Conservation (phyloP, 2,113 vertebrate genomes). For the Eira barbara region DNA sequence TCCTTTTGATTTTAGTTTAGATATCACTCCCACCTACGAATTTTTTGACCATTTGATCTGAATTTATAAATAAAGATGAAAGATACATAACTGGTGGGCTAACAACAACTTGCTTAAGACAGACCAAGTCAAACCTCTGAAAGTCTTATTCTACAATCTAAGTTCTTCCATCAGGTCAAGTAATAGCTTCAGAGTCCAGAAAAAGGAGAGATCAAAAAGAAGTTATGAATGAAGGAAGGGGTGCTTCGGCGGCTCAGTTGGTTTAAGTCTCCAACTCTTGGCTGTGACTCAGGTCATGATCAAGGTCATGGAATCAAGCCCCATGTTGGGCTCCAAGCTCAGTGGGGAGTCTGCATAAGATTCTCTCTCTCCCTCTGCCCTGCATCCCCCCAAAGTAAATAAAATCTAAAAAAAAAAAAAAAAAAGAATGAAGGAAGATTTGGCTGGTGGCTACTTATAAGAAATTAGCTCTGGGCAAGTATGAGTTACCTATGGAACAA, state of each 20-base stretch:
- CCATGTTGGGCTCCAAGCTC: not conserved
- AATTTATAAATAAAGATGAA: slow-evolving; percentile 20
- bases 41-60: not conserved
- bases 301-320: not conserved
- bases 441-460: not conserved
- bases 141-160: not conserved
- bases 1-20: slow-evolving; percentile 13
- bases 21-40: not conserved
- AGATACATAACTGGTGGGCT: not conserved
- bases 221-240: not conserved
- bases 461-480: slow-evolving; percentile 24
- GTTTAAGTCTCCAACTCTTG: not conserved
- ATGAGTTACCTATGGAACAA: not conserved
- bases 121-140: not conserved
- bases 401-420: not conserved
- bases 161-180: slow-evolving; percentile 7
- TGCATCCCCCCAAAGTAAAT: not conserved
- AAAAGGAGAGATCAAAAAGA: slow-evolving; percentile 27
- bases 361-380: not conserved
- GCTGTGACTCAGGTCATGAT: not conserved
- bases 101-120: not conserved
- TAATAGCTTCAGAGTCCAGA: not conserved
- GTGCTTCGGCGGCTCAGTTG: not conserved
- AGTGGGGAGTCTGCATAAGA: not conserved
- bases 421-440: not conserved